Percentiles rank a stretch among this genome's conserved stretches.
Conservation (phyloP, 2,797 vertebrate genomes). For the Typhlichthys subterraneus region DNA sequence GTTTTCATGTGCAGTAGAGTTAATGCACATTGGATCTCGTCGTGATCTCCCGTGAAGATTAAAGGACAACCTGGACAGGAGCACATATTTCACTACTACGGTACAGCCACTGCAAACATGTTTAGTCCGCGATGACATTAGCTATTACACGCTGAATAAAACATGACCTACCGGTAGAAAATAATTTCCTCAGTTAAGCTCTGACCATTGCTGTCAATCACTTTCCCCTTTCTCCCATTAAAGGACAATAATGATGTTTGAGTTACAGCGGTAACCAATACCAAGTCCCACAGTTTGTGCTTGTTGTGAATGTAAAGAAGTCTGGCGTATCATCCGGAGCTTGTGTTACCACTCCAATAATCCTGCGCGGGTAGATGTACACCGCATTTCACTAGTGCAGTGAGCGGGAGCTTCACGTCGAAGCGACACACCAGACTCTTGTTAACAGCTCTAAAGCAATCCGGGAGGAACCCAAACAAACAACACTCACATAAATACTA, state of each 20-base stretch:
- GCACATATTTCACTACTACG: constrained; percentile 56
- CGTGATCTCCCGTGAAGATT: constrained; percentile 69
- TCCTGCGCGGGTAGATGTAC: constrained; percentile 7
- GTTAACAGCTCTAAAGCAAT: constrained; percentile 33
- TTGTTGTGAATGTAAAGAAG: constrained; percentile 20
- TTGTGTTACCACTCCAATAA: constrained; percentile 5
- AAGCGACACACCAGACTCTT: constrained; percentile 34
- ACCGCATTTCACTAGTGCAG: background rate
- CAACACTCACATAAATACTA: constrained; percentile 1
- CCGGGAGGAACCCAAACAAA: constrained; percentile 42
- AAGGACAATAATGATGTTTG: constrained; percentile 36
- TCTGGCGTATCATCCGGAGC: constrained; percentile 1
- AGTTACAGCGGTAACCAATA: constrained; percentile 39
- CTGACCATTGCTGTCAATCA: constrained; percentile 49
- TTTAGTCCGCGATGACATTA: constrained; percentile 52
- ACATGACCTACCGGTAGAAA: constrained; percentile 44
- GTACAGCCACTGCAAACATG: constrained; percentile 53
- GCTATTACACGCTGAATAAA: constrained; percentile 49
- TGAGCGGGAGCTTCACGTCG: constrained; percentile 28
- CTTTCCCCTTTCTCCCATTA: constrained; percentile 28
- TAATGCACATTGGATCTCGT: constrained; percentile 73
- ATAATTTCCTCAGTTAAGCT: constrained; percentile 51
- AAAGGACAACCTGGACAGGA: constrained; percentile 58
- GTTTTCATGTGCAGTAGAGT: constrained; percentile 65
- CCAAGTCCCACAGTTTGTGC: constrained; percentile 17